Evolutionary conservation across 2,797 vertebrate species (phyloP), one percentile per base, ranked within the genome.

Genomic region (Sebastes miniatus): DNA sequence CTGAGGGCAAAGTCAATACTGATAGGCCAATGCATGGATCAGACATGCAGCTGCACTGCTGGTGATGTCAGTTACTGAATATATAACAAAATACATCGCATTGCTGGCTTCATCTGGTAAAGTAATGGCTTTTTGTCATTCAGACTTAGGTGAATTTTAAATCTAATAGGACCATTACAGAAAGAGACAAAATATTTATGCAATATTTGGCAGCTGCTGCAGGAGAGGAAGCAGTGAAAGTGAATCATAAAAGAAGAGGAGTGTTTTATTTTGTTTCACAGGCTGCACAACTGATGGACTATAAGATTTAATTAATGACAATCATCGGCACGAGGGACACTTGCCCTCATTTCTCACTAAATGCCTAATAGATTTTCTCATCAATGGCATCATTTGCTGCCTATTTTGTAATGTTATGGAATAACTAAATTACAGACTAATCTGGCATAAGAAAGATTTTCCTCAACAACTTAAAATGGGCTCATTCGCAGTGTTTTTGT

Each of bases 1-100:
- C 52, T 63, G 61, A 84, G 52, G 73, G 71, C 63, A 13, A 71
- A 80, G 75, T 73, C 69, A 59, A 57, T 62, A 66, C 43, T 22
- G 52, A 36, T 59, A 63, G 29, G 62, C 27, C 61, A 58, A 29
- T 11, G 24, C 50, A 64, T n/a, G 66, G 43, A 76, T 52, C 6
- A n/a, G 57, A 74, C 27, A 22, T 24, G 56, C n/a, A 68, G 25
- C 58, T 50, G 13, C 50, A 36, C 29, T 52, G 24, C 16, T 64
- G 29, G 8, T 36, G 20, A 47, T 22, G 36, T 59, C 22, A 10
- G n/a, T n/a, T 56, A 66, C 61, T 67, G 47, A 29, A 72, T 71
- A 69, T 31, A 25, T 16, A 66, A 65, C 1, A 50, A 61, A 57
- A 18, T 1, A 34, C 16, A 24, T 4, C 10, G 16, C 16, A 22